These are phyloP conservation scores for Pteropus alecto DNA, from an alignment of 2,113 vertebrate species.

Conservation along the genomic window DNA sequence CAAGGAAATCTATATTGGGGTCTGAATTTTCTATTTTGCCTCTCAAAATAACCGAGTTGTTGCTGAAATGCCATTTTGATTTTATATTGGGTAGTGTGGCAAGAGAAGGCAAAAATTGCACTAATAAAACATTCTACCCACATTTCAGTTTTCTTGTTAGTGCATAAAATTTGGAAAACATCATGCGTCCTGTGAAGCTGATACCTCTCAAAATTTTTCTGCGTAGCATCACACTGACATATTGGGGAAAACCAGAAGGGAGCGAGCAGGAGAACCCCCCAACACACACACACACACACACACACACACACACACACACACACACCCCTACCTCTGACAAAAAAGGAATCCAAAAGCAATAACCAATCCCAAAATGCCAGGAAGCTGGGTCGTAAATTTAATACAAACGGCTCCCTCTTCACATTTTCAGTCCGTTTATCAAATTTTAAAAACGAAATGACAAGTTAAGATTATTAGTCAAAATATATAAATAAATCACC, in stretches of 20 bases:
- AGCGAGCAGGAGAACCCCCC: background rate
- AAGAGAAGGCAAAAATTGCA: background rate
- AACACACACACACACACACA: background rate
- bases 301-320: background rate
- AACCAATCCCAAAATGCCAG: slow-evolving; percentile 58
- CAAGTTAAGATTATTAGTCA: slow-evolving; percentile 71
- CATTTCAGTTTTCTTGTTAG: slow-evolving; percentile 19
- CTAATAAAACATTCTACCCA: background rate
- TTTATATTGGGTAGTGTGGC: background rate
- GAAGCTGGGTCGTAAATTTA: slow-evolving; percentile 62
- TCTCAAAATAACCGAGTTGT: slow-evolving; percentile 6
- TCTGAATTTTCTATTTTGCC: background rate
- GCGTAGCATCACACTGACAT: slow-evolving; percentile 7
- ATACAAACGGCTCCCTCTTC: slow-evolving; percentile 66
- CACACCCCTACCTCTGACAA: background rate
- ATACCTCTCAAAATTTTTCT: slow-evolving; percentile 9
- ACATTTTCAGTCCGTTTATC: slow-evolving; percentile 68
- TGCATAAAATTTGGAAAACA: background rate
- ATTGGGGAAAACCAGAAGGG: background rate
- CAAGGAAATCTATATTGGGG: background rate
- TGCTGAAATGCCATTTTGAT: background rate
- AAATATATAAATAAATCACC: slow-evolving; percentile 61
- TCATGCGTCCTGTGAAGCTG: background rate
- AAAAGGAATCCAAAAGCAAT: slow-evolving; percentile 58
- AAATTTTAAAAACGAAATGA: slow-evolving; percentile 68